Conservation (phyloP, 2,113 vertebrate species). For the Epinephelus moara region DNA sequence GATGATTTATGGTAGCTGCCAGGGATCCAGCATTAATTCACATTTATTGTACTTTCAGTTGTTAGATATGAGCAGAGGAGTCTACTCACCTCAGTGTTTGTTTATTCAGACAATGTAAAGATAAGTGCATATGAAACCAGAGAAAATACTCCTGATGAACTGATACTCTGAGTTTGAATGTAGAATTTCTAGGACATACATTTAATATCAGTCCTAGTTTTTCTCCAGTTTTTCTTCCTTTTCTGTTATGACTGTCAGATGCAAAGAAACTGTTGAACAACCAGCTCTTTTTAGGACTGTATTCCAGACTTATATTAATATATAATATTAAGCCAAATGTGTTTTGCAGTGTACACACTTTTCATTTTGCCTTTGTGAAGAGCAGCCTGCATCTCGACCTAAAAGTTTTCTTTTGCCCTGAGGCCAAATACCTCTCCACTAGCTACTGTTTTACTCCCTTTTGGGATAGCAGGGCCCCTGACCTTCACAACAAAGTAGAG, state of each 20-base stretch:
- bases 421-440: slow-evolving; percentile 45
- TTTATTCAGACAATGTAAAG: background rate
- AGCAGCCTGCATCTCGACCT: background rate
- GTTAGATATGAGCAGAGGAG: background rate
- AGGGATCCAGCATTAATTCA: background rate
- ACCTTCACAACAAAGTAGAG: background rate
- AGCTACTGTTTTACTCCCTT: slow-evolving; percentile 18
- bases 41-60: background rate
- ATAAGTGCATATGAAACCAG: background rate
- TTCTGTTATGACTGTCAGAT: background rate
- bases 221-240: background rate
- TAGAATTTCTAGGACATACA: background rate
- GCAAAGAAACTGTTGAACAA: background rate
- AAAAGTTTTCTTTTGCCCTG: slow-evolving; percentile 17
- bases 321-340: background rate
- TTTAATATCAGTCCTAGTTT: background rate
- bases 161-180: background rate
- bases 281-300: background rate
- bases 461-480: background rate
- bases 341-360: background rate
- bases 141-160: background rate
- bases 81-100: background rate
- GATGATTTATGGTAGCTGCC: background rate
- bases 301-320: background rate
- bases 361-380: background rate